Conservation (phyloP, 2,888 invertebrate genomes). For the Microdon myrmicae region DNA sequence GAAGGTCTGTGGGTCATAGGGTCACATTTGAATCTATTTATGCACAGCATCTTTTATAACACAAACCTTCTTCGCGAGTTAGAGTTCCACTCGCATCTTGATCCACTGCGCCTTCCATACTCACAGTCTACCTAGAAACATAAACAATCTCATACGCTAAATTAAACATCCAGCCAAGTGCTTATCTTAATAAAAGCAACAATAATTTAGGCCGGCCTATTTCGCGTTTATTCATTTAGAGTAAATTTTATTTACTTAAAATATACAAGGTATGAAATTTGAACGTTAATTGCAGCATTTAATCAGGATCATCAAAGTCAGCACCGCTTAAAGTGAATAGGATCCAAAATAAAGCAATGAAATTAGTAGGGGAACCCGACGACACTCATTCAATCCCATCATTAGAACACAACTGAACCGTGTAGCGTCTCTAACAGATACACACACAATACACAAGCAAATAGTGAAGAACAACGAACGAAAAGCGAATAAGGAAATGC, state of each 20-base stretch:
- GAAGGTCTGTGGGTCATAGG: constrained; percentile 19
- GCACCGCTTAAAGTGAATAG: background rate
- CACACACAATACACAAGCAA: too few species aligned
- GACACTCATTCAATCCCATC: background rate
- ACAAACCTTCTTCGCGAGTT: constrained; percentile 32
- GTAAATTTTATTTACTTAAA: constrained; percentile 34
- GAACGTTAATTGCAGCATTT: constrained; percentile 14
- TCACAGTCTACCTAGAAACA: too few species aligned
- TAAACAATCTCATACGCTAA: too few species aligned
- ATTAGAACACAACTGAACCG: too few species aligned
- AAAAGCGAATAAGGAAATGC: too few species aligned
- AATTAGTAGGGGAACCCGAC: background rate
- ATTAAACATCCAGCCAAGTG: too few species aligned
- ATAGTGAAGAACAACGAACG: too few species aligned
- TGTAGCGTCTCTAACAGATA: too few species aligned
- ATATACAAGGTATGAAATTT: constrained; percentile 15
- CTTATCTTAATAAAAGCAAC: too few species aligned
- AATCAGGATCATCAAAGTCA: background rate
- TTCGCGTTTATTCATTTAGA: too few species aligned
- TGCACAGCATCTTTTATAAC: background rate
- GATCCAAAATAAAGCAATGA: background rate
- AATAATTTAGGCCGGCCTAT: too few species aligned
- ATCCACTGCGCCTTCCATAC: constrained; percentile 31
- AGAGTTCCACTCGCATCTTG: constrained; percentile 17
- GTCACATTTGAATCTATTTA: background rate